Conservation (phyloP, 2,888 invertebrate species). For the Dioctria linearis region DNA sequence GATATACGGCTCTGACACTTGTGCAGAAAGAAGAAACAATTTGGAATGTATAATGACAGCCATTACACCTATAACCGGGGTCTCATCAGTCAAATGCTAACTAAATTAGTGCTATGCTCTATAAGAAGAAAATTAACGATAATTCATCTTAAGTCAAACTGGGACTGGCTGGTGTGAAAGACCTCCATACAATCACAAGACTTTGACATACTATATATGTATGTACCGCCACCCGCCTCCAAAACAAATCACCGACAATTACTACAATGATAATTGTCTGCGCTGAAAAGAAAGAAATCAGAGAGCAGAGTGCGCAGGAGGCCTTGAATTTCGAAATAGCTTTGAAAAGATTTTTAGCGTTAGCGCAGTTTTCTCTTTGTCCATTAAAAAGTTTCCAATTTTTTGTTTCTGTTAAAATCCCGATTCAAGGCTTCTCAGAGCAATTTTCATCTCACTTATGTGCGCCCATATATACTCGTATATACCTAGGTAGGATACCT, state of each 20-base stretch:
- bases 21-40: slow-evolving; percentile 19
- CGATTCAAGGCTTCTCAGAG: not conserved
- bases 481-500: not conserved
- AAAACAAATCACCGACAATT: not conserved
- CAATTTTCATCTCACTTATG: slow-evolving; percentile 31
- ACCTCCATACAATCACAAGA: slow-evolving; percentile 7
- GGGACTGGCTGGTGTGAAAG: slow-evolving; percentile 7
- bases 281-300: too few species aligned
- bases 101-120: not conserved
- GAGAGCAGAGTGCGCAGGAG: too few species aligned
- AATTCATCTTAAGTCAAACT: slow-evolving; percentile 2
- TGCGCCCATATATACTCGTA: not conserved
- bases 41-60: slow-evolving; percentile 13
- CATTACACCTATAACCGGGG: not conserved
- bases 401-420: not conserved
- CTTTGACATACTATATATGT: not conserved
- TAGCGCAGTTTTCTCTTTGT: not conserved
- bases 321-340: not conserved
- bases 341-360: not conserved
- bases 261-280: too few species aligned
- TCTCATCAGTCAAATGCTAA: not conserved
- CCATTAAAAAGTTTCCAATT: slow-evolving; percentile 31
- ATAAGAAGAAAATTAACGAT: slow-evolving; percentile 35
- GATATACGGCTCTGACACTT: slow-evolving; percentile 5
- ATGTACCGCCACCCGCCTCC: not conserved